A percentile compares a stretch with the other conserved stretches of the same genome.
Conservation (phyloP, 2,113 vertebrate genomes). For the Kryptolebias marmoratus region DNA sequence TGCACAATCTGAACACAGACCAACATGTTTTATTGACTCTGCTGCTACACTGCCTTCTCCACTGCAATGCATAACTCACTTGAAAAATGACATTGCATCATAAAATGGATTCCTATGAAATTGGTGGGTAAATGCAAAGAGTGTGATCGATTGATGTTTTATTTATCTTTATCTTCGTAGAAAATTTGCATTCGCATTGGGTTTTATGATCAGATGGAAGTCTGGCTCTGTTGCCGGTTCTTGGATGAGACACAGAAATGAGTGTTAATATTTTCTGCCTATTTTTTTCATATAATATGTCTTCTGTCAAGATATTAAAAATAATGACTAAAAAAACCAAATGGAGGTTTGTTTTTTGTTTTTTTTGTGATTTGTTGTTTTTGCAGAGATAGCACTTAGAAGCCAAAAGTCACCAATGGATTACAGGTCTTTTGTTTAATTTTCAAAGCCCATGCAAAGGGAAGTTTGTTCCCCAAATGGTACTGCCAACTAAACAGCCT, state of each 20-base stretch:
- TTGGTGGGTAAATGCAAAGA: neutral
- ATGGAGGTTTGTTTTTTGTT: too few species aligned
- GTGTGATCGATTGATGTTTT: neutral
- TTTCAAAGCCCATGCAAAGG: too few species aligned
- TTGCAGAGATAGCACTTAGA: too few species aligned
- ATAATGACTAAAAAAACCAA: neutral
- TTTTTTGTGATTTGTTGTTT: too few species aligned
- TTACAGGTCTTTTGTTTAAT: too few species aligned
- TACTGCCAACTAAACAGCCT: too few species aligned
- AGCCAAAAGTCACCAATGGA: too few species aligned
- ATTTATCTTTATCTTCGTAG: neutral
- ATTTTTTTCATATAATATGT: neutral
- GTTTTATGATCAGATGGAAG: conserved; percentile 15
- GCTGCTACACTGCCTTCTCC: conserved; percentile 19
- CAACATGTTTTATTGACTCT: conserved; percentile 38
- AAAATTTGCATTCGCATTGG: conserved; percentile 17
- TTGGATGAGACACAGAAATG: neutral
- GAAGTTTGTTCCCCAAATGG: too few species aligned
- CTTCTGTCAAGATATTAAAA: neutral
- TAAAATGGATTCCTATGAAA: conserved; percentile 13
- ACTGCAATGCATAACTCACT: conserved; percentile 13
- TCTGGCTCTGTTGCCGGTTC: neutral
- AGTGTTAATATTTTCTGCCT: neutral
- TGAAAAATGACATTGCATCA: conserved; percentile 15
- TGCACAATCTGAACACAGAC: conserved; percentile 9